Conservation (phyloP, 2,888 invertebrate genomes). For the Hemaris fuciformis region DNA sequence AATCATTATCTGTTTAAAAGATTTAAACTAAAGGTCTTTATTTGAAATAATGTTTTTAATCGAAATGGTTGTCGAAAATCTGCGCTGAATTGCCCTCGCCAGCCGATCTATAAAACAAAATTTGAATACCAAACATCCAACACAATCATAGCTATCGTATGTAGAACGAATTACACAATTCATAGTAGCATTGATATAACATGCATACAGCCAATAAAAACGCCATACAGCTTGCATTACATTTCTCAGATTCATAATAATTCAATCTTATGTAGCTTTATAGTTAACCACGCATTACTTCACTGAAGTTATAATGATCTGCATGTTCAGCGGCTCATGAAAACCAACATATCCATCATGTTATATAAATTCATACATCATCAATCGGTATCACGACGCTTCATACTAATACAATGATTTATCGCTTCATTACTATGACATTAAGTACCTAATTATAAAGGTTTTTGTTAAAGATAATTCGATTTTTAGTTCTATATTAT, state of each 20-base stretch:
- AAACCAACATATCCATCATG: neutral
- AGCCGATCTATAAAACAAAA: constrained; percentile 1
- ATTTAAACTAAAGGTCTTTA: no score
- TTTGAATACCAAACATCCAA: neutral
- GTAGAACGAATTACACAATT: neutral
- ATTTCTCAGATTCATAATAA: neutral
- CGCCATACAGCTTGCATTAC: neutral
- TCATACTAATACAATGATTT: constrained; percentile 14
- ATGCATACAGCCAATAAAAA: neutral
- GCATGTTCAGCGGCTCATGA: neutral
- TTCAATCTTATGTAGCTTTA: neutral
- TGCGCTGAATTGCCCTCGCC: constrained; percentile 2
- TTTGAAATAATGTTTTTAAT: no score
- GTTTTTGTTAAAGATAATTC: neutral
- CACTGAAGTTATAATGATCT: neutral
- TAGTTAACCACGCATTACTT: neutral
- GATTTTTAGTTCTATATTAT: neutral
- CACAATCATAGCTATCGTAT: neutral
- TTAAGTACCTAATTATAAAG: constrained; percentile 14
- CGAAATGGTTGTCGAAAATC: neutral
- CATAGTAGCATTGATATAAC: neutral
- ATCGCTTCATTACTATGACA: neutral
- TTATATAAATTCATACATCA: constrained; percentile 3
- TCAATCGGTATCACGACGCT: neutral
- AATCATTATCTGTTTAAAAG: neutral